Conservation (phyloP, 2,797 vertebrate genomes). For the Phrynocephalus forsythii region DNA sequence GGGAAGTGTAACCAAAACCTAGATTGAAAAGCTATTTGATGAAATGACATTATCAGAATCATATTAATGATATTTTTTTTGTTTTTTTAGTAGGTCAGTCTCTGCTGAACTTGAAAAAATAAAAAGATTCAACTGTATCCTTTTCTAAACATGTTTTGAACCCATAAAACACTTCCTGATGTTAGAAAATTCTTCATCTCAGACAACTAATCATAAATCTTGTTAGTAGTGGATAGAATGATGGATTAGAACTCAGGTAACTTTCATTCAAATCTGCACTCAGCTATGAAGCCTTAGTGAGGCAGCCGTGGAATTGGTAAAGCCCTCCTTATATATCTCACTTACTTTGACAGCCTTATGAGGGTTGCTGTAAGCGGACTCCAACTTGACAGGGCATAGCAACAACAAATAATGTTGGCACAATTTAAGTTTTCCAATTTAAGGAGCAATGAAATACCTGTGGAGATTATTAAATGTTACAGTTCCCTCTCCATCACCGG, state of each 20-base stretch:
- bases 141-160: conserved; percentile 53
- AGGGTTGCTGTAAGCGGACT: no score
- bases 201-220: neutral
- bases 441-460: neutral
- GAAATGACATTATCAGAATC: conserved; percentile 5
- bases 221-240: no score
- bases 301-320: no score
- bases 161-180: neutral
- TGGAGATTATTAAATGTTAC: neutral
- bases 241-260: no score
- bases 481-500: neutral
- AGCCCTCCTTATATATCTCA: no score
- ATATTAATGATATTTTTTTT: conserved; percentile 17
- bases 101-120: conserved; percentile 81
- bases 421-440: neutral
- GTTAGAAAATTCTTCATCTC: neutral
- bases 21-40: no score
- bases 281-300: no score
- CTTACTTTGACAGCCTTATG: no score
- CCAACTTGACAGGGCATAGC: no score
- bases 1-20: no score
- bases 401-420: neutral
- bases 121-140: conserved; percentile 83
- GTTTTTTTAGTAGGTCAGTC: conserved; percentile 72
- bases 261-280: no score